A percentile compares a stretch with the other conserved stretches of the same genome.
phyloP scores from a whole-genome alignment of 64 coral and sea anemone species.

The Pachyseris speciosa region DNA sequence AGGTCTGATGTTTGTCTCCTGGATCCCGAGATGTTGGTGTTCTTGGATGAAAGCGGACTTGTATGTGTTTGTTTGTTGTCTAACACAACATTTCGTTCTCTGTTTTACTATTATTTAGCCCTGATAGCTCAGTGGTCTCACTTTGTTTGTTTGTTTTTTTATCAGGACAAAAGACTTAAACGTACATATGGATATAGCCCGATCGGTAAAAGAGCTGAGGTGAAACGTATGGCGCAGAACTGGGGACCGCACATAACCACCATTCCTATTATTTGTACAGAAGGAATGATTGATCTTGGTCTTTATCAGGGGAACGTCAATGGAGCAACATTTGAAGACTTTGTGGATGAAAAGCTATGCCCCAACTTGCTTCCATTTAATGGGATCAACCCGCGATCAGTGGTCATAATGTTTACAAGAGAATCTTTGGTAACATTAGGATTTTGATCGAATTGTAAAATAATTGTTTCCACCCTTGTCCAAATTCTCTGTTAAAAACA shows the following conservation, averaged over 20 bases:
- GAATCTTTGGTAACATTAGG: too few species aligned
- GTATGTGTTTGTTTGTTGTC: neutral
- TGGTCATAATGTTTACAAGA: constrained; percentile 55
- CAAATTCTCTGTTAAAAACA: constrained; percentile 7
- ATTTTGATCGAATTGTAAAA: neutral
- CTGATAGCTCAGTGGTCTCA: too few species aligned
- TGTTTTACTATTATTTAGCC: neutral
- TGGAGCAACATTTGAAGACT: constrained; percentile 40
- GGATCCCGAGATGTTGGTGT: constrained; percentile 28
- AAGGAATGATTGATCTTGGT: constrained; percentile 59
- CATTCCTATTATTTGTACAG: constrained; percentile 65
- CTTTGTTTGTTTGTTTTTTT: too few species aligned
- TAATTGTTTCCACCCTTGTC: neutral
- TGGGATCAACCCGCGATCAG: constrained; percentile 59
- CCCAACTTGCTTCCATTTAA: constrained; percentile 67
- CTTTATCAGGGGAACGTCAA: constrained; percentile 45
- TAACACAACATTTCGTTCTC: neutral
- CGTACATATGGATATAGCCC: constrained; percentile 24
- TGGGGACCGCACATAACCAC: constrained; percentile 56
- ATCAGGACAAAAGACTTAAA: constrained; percentile 41
- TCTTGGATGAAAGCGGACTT: constrained; percentile 67
- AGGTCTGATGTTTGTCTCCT: constrained; percentile 44
- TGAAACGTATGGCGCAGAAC: neutral
- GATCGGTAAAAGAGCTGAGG: constrained; percentile 6
- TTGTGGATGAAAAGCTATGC: constrained; percentile 41